These are phyloP conservation scores for Onychomys arenicola DNA, from an alignment of 2,797 vertebrate species.

Conservation along the genomic window DNA sequence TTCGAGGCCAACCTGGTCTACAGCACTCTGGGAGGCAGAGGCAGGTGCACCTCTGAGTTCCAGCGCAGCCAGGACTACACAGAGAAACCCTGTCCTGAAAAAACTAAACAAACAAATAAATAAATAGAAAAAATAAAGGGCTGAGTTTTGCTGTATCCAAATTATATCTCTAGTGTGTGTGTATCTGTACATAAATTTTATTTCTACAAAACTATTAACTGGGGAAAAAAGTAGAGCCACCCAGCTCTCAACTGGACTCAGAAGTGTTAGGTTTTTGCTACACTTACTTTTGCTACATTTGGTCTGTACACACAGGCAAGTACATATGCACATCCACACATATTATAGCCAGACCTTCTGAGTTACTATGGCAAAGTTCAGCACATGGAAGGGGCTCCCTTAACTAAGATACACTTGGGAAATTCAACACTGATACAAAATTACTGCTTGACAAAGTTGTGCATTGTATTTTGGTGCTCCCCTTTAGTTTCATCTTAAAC, in stretches of 20 bases:
- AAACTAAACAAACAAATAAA: neutral
- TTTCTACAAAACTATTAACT: neutral
- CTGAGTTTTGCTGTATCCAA: neutral
- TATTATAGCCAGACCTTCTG: neutral
- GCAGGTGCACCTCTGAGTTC: neutral
- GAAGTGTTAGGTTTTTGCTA: neutral
- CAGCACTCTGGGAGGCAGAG: neutral
- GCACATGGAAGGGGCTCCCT: neutral
- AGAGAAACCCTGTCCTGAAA: neutral
- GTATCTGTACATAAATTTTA: neutral
- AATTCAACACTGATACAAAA: neutral
- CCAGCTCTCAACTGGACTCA: neutral
- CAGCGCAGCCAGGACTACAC: neutral
- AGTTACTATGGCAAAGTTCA: neutral
- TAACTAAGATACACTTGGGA: neutral
- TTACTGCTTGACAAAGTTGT: neutral
- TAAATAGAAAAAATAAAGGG: neutral
- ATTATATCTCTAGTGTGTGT: neutral
- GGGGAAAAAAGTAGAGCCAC: neutral
- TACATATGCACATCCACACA: accelerated
- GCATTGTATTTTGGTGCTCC: neutral
- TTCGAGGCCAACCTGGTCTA: no score
- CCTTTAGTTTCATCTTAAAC: neutral
- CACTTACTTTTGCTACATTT: neutral
- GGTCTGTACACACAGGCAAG: neutral